Conservation (phyloP, 2,888 invertebrate species). For the Drosophila differens region DNA sequence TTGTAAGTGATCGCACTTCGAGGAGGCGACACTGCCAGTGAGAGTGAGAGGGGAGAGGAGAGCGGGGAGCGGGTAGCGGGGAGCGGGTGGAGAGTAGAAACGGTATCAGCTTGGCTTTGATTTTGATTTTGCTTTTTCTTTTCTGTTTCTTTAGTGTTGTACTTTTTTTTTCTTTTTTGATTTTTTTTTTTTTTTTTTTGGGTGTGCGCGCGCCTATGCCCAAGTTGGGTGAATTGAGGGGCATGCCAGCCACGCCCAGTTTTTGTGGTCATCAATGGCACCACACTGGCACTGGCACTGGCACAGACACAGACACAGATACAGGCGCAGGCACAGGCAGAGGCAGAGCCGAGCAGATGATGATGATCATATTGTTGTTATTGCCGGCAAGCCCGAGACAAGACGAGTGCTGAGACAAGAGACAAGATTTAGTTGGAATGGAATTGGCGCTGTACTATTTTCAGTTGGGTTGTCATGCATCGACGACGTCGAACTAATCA, state of each 20-base stretch:
- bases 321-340: conserved; percentile 9
- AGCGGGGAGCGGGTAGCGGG: neutral
- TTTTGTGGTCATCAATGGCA: conserved; percentile 80
- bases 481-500: conserved; percentile 74
- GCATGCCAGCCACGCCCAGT: conserved; percentile 77
- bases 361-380: conserved; percentile 60
- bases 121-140: conserved; percentile 29
- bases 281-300: conserved; percentile 32
- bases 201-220: conserved; percentile 74
- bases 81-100: conserved; percentile 2
- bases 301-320: conserved; percentile 7
- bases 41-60: neutral
- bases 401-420: conserved; percentile 12
- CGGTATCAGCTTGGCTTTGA: conserved; percentile 40
- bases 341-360: conserved; percentile 42
- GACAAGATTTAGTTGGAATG: conserved; percentile 51
- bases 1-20: conserved; percentile 77
- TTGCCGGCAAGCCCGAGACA: conserved; percentile 51
- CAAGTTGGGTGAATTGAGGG: conserved; percentile 75
- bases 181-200: conserved; percentile 46
- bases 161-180: neutral
- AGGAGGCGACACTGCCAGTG: neutral
- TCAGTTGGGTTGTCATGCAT: conserved; percentile 70
- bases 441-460: conserved; percentile 52
- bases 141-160: conserved; percentile 14